Percentiles rank a stretch among this genome's conserved stretches.
Conservation (phyloP, 2,888 invertebrate genomes). For the Cantharis nigra region DNA sequence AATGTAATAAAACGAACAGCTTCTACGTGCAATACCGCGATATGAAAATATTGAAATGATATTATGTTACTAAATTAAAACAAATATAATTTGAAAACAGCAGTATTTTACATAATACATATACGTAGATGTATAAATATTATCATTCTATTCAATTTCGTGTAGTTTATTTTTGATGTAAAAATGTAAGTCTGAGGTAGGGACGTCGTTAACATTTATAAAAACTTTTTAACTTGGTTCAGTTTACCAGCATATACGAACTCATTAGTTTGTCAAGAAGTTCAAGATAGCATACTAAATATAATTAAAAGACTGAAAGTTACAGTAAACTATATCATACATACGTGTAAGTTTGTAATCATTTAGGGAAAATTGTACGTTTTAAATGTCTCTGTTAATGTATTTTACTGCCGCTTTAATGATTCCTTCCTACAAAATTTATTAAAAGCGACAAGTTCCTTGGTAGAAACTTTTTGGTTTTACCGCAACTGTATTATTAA, state of each 20-base stretch:
- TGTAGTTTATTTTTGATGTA: neutral
- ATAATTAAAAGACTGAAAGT: neutral
- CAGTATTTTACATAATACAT: neutral
- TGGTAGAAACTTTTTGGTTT: slow-evolving; percentile 37
- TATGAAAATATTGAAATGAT: no score
- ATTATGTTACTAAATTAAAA: no score
- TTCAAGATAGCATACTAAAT: neutral
- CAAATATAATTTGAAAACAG: neutral
- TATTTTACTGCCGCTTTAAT: slow-evolving; percentile 36
- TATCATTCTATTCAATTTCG: neutral
- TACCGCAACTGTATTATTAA: slow-evolving; percentile 26
- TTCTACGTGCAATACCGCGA: no score
- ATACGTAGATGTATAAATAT: neutral
- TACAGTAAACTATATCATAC: neutral
- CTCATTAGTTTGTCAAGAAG: neutral
- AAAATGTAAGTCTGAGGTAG: neutral
- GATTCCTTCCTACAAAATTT: slow-evolving; percentile 38
- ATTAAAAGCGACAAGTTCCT: slow-evolving; percentile 41
- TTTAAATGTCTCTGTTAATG: slow-evolving; percentile 42
- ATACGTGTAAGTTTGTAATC: slow-evolving; percentile 35
- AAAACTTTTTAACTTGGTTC: neutral
- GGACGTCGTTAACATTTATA: neutral
- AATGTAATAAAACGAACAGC: neutral
- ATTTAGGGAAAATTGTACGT: slow-evolving; percentile 38
- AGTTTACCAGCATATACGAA: neutral